Conservation (phyloP, 2,113 vertebrate species). For the Cryptomyrus ogoouensis region DNA sequence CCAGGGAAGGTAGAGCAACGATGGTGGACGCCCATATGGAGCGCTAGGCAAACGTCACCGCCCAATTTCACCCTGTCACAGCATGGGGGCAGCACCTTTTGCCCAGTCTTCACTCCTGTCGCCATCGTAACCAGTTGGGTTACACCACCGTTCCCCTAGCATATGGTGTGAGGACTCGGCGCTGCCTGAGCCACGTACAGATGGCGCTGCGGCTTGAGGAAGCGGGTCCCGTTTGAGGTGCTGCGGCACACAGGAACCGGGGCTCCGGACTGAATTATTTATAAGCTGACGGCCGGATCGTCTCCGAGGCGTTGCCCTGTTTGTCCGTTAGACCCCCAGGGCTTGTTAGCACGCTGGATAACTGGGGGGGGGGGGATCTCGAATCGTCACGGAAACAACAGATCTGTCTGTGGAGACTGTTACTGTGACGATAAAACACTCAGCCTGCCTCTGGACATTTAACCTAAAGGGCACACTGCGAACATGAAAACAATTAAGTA, state of each 20-base stretch:
- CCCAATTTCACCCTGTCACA: neutral
- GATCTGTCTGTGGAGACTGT: neutral
- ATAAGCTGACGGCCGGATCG: slow-evolving; percentile 38
- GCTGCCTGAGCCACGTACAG: slow-evolving; percentile 43
- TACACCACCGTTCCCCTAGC: slow-evolving; percentile 40
- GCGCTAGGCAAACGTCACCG: neutral
- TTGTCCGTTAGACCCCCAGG: slow-evolving; percentile 27
- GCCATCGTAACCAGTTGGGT: slow-evolving; percentile 29
- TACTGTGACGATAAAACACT: neutral
- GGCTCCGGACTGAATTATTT: slow-evolving; percentile 45
- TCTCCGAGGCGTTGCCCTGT: slow-evolving; percentile 38
- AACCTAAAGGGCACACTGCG: neutral
- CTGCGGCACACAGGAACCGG: slow-evolving; percentile 34
- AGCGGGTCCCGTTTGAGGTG: slow-evolving; percentile 45
- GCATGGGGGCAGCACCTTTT: slow-evolving; percentile 13
- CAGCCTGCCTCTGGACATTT: neutral
- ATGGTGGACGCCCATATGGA: neutral
- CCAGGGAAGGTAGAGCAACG: neutral
- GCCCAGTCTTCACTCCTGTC: neutral
- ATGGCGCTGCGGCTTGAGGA: slow-evolving; percentile 42
- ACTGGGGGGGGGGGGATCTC: neutral
- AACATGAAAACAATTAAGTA: slow-evolving; percentile 2
- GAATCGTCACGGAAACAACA: neutral
- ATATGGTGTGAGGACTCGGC: slow-evolving; percentile 49
- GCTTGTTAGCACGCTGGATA: slow-evolving; percentile 35